Percentiles rank a stretch among this genome's conserved stretches.
phyloP scores from a whole-genome alignment of 2,113 vertebrate species.

The Nesoenas mayeri region DNA sequence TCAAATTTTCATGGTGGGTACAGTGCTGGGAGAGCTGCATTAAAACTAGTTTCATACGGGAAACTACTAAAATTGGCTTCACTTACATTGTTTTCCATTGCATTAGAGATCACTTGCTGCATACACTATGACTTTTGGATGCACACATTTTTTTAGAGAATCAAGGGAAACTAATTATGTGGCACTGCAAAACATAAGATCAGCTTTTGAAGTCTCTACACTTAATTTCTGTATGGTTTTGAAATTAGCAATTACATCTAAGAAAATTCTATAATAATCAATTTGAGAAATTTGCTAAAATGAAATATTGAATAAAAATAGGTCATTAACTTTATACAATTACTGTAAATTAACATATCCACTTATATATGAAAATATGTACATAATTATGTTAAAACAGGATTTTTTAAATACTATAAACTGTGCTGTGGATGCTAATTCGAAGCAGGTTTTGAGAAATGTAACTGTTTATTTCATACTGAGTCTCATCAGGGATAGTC shows the following conservation, averaged over 20 bases:
- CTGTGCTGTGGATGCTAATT: neutral
- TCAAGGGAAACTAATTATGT: neutral
- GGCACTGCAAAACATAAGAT: neutral
- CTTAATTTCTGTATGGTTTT: neutral
- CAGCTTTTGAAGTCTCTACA: neutral
- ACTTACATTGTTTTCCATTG: neutral
- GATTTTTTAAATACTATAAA: neutral
- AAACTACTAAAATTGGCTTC: neutral
- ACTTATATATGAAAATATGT: neutral
- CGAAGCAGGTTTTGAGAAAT: neutral
- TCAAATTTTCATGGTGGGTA: neutral
- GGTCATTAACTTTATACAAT: neutral
- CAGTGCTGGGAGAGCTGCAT: neutral
- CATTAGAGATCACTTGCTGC: neutral
- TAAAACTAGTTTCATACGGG: neutral
- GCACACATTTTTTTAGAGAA: neutral
- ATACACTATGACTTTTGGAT: neutral
- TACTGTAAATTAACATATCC: neutral
- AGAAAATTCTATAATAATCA: neutral
- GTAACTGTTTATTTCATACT: neutral
- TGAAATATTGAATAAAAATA: neutral
- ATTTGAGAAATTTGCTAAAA: neutral
- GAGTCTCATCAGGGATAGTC: neutral
- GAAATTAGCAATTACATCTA: neutral
- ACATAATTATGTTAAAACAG: fast-evolving